Evolutionary conservation across 2,797 vertebrate species (phyloP), one percentile per base, ranked within the genome.

Genomic region (Sebastes ruberrimus): DNA sequence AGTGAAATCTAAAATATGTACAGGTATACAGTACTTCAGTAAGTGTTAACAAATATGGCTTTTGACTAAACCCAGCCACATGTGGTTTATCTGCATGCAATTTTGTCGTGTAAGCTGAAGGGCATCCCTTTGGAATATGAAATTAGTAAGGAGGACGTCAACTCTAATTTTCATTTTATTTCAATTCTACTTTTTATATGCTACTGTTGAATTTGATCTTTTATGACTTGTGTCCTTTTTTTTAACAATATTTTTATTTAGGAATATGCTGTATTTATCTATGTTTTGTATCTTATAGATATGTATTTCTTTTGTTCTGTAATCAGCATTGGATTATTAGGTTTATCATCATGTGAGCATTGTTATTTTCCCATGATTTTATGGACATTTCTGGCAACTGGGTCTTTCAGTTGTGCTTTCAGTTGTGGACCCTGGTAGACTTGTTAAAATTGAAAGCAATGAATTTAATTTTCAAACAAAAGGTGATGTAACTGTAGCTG

Each of bases 121-220:
- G 2, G 11, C 42, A 33, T 1, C 18, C n/a, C 9, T 38, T 33
- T 23, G 30, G 30, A 23, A 27, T 42, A n/a, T 71, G 10, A 46
- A 28, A 42, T 25, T 35, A 11, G n/a, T 23, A 4, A 25, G 8
- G 30, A 33, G 6, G 14, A 27, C 1, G 4, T 23, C 0, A 57
- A 27, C 32, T 25, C 8, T 16, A 33, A 11, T 11, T 71, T 70
- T 35, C 7, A 42, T 56, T 14, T 27, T 6, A 9, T 33, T 53
- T 28, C 1, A 62, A 3, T 33, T 61, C 1, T 22, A 8, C 3
- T 38, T 76, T 27, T 27, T 25, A 30, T 49, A 46, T 7, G 10
- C 20, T 52, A 16, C 0, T 0, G 13, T 42, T 42, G 0, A 42
- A 42, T 42, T 42, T 42, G 5, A 42, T 42, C 5, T 42, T 42